Evolutionary conservation across 2,888 invertebrate genomes (phyloP), one percentile per base, ranked within the genome.

Genomic region (Apodemia hepburni): DNA sequence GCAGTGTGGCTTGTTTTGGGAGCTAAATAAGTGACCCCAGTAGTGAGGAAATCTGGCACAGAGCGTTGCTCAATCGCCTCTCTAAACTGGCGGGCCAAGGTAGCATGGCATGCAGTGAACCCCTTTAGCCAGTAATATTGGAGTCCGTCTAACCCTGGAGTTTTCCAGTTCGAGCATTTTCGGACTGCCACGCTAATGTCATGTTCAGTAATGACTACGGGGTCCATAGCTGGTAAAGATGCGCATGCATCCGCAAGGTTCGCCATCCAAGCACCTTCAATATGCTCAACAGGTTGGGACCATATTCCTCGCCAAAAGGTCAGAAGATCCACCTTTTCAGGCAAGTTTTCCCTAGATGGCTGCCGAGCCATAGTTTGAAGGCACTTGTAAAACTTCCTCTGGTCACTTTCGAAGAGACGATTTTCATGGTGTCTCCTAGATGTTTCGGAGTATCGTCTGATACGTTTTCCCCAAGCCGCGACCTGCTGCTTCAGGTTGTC

Each of bases 21-120:
- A 38, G 38, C 61, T 22, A 61, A 38, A 33, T 61, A 38, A 61
- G 61, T 61, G 61, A 61, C 22, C 54, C 61, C 51, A 45, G 59
- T 60, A 8, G 59, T 60, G 18, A 60, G 18, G 12, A 60, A 45
- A 9, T 17, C 12, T 9, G 59, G 59, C 11, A 60, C 22, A 9
- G 59, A 15, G 22, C 17, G n/a, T 17, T 17, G 27, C 9, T 59
- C 47, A 8, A 60, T 8, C 11, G 49, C 47, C 7, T 47, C 60
- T 60, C 47, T 27, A n/a, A 47, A 61, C 51, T 64, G 64, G 42
- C 61, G 64, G 35, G 64, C 62, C 57, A 61, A 49, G 42, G 60
- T 42, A 8, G 45, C 61, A 47, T 57, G 49, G 60, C 57, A 47
- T 12, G 33, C 60, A 12, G 27, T 49, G 59, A 59, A 61, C 18